Evolutionary conservation across 2,888 invertebrate species (phyloP), one percentile per base, ranked within the genome.

Genomic region (Digitonthophagus gazella): DNA sequence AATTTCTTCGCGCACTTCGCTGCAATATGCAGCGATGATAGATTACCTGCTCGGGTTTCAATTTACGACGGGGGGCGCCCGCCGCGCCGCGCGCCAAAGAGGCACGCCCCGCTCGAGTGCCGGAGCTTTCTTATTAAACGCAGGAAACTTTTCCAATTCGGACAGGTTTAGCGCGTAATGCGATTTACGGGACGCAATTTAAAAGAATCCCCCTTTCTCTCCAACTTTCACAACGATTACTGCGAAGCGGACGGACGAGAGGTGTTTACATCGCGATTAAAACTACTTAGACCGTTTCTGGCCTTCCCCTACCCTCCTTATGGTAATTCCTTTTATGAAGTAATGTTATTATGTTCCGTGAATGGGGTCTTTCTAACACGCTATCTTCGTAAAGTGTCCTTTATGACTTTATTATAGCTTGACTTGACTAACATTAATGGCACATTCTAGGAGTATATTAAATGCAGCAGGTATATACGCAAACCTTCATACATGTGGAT

Each of bases 121-220:
- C 18, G 61, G 20, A 44, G 28, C 20, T 61, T 61, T 61, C 61
- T 61, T 61, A 61, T 61, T 61, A 61, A 61, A 61, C 61, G 61
- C 19, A 61, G 61, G 6, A 61, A 61, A 61, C 18, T 61, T 61
- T 61, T 61, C 61, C 61, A 61, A 61, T 61, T 61, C 61, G 61
- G 61, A 20, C 61, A 61, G 61, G 19, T 61, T 61, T 61, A 19
- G 61, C 18, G 61, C 61, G 61, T 61, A 61, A 61, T 61, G 18
- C 61, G 61, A 61, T 61, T 61, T 61, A 61, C 61, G 20, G 16
- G 20, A 61, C 61, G 20, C 61, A 61, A 61, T 61, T 61, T 61
- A 19, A 61, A 61, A 61, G 61, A 61, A 61, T 19, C 28, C 28
- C n/a, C 28, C 28, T 44, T 44, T 44, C 28, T 44, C 28, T 44